phyloP scores from a whole-genome alignment of 1,140 invertebrate genomes.

The Tenebrio molitor region DNA sequence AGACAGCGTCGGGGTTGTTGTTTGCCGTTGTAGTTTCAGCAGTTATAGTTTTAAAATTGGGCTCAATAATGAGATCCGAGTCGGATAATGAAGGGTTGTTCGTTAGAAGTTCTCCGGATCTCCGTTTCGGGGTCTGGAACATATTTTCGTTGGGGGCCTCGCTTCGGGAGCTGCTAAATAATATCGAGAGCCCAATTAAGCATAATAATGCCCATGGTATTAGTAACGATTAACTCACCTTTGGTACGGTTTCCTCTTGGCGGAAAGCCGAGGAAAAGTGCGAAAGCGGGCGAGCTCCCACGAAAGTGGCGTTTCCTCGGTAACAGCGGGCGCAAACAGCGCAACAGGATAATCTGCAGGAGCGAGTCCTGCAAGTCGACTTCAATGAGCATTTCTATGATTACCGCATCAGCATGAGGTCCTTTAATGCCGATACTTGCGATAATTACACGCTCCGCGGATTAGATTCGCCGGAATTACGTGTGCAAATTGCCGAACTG shows the following conservation, averaged over 20 bases:
- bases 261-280: background rate
- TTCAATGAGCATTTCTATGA: no score
- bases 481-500: background rate
- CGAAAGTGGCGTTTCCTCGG: conserved; percentile 46
- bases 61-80: background rate
- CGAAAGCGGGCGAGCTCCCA: background rate
- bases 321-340: conserved; percentile 39
- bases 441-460: background rate
- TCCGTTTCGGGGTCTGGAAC: background rate
- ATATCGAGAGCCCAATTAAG: conserved; percentile 44
- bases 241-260: conserved; percentile 31
- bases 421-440: no score
- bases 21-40: conserved; percentile 5
- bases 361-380: background rate
- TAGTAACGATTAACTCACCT: conserved; percentile 46
- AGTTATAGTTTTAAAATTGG: conserved; percentile 5
- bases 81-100: conserved; percentile 14
- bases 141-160: background rate
- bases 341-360: conserved; percentile 45
- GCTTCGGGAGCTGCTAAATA: conserved; percentile 17
- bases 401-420: no score
- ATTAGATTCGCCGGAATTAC: background rate
- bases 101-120: conserved; percentile 10
- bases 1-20: background rate
- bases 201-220: conserved; percentile 45